Evolutionary conservation across 2,797 vertebrate species (phyloP), one percentile per base, ranked within the genome.

Genomic region (Molossus molossus): DNA sequence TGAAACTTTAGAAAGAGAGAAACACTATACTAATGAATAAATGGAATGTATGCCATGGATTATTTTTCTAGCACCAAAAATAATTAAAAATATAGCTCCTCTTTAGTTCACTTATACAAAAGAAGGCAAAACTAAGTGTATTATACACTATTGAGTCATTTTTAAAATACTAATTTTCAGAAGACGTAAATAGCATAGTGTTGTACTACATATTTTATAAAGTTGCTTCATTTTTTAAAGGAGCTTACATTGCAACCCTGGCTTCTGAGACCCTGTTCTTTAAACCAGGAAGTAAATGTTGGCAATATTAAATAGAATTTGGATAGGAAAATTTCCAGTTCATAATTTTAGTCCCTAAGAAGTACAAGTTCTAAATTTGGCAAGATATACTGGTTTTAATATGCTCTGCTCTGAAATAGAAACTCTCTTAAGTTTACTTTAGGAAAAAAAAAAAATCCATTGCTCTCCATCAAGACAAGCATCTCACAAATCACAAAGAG

Each of bases 401-500:
- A 92, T 77, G 79, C 82, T 96, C 40, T 84, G 10, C 79, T 96
- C 87, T 94, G 94, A 97, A 96, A 95, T 91, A 92, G 94, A 94
- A 97, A 95, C 85, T 92, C 83, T 84, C 57, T 69, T 94, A 96
- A 92, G 83, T 96, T 97, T 96, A 96, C 87, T 88, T 86, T 95
- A 88, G 73, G 55, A 85, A 95, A 97, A 95, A 95, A 90, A 95
- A 88, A 96, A 97, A 94, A 97, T 91, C 87, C 67, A 84, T 76
- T 89, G 86, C 64, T 97, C 96, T 94, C 77, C 72, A 33, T 95
- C 84, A 95, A 72, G 6, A 45, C 23, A 97, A 95, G 55, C 73
- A 95, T 84, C 64, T 97, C 96, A 97, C 95, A 98, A 97, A 94
- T 96, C 94, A 96, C 73, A 60, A 83, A 95, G 94, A 97, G 81